Evolutionary conservation across 1,140 invertebrate genomes (phyloP).

Genomic region (Drosophila setifemur): DNA sequence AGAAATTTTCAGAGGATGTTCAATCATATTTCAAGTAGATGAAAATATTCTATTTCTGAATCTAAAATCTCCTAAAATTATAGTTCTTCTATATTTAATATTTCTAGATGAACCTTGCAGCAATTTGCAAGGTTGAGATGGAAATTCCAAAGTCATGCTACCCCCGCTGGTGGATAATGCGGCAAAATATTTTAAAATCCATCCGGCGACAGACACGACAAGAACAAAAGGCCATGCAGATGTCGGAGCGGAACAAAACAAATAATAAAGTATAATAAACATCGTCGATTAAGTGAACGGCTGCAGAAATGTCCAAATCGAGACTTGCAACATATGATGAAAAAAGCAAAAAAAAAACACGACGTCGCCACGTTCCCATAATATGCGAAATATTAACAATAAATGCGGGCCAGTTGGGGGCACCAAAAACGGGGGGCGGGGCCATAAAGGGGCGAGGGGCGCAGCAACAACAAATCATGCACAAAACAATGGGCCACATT

Average conservation of each 20-base stretch:
- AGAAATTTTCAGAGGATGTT: neutral
- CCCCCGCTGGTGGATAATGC: slow-evolving; percentile 8
- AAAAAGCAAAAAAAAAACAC: slow-evolving; percentile 39
- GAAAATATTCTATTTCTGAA: neutral
- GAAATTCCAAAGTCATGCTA: slow-evolving; percentile 17
- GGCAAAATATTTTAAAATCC: slow-evolving; percentile 39
- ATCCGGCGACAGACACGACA: slow-evolving; percentile 30
- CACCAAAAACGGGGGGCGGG: neutral
- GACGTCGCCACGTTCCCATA: slow-evolving; percentile 62
- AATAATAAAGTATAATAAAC: slow-evolving; percentile 77
- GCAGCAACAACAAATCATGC: slow-evolving; percentile 79
- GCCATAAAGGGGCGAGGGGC: neutral
- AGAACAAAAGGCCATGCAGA: slow-evolving; percentile 75
- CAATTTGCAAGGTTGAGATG: too few relatives aligned
- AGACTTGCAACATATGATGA: slow-evolving; percentile 59
- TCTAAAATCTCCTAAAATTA: too few relatives aligned
- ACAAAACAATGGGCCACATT: slow-evolving; percentile 81
- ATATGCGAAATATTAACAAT: slow-evolving; percentile 80
- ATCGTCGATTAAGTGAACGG: slow-evolving; percentile 64
- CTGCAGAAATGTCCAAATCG: slow-evolving; percentile 47
- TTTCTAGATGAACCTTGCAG: too few relatives aligned
- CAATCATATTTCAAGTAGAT: neutral
- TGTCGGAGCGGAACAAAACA: slow-evolving; percentile 59
- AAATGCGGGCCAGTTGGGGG: slow-evolving; percentile 39
- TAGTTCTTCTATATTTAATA: too few relatives aligned